Conservation (phyloP, 2,888 invertebrate genomes). For the Andrena minutula region DNA sequence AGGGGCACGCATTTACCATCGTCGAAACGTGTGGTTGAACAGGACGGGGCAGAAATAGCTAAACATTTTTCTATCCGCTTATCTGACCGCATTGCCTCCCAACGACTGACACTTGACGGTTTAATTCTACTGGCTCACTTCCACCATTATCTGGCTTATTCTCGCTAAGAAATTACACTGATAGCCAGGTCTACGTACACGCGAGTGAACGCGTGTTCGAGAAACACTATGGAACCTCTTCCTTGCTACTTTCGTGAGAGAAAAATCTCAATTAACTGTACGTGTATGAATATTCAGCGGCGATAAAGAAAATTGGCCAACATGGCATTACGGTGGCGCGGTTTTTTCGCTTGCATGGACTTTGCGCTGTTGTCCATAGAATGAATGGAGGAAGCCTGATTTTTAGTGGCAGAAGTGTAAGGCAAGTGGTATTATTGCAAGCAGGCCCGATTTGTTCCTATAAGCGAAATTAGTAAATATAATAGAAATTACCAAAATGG, state of each 20-base stretch:
- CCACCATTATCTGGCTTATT: constrained; percentile 52
- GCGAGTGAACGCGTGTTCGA: constrained; percentile 28
- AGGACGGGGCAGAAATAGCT: constrained; percentile 54
- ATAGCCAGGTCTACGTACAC: constrained; percentile 36
- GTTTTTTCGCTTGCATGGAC: not conserved
- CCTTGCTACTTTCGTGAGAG: constrained; percentile 38
- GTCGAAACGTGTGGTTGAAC: constrained; percentile 28
- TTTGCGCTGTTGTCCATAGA: not conserved
- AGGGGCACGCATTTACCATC: constrained; percentile 47
- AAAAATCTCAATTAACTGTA: constrained; percentile 69
- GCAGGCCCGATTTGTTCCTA: no score
- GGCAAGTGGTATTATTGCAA: no score
- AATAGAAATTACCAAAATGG: no score
- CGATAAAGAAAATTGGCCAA: constrained; percentile 75
- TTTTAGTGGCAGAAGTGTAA: not conserved
- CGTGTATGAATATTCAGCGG: constrained; percentile 76
- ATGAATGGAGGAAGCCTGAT: no score
- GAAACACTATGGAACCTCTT: constrained; percentile 35
- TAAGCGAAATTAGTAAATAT: no score
- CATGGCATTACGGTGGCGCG: not conserved
- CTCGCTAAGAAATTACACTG: constrained; percentile 48
- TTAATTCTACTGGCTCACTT: constrained; percentile 64
- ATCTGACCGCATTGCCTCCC: constrained; percentile 60
- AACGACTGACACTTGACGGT: constrained; percentile 62
- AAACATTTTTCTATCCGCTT: constrained; percentile 66